Evolutionary conservation across 2,888 invertebrate species (phyloP).

Genomic region (Exephanes ischioxanthus): DNA sequence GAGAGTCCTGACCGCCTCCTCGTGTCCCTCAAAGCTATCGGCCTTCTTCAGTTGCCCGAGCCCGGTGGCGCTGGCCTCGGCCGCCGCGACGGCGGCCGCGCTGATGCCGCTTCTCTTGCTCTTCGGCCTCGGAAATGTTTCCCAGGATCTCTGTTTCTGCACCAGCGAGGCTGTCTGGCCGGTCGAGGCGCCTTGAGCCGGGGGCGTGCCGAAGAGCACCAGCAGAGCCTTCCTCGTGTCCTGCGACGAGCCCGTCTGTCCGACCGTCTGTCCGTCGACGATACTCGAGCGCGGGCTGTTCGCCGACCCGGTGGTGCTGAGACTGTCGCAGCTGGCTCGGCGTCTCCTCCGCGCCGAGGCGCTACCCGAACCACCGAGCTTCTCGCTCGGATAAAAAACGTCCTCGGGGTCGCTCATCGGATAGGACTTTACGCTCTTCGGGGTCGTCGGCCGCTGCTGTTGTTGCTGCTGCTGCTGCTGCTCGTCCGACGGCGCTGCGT

Average conservation of each 20-base stretch:
- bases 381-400: conserved; percentile 84
- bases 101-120: conserved; percentile 77
- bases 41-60: conserved; percentile 87
- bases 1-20: conserved; percentile 89
- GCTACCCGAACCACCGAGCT: conserved; percentile 65
- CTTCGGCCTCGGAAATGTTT: conserved; percentile 87
- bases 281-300: conserved; percentile 87
- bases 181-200: conserved; percentile 75
- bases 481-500: conserved; percentile 83
- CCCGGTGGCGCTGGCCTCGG: conserved; percentile 69
- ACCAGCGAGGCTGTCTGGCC: conserved; percentile 81
- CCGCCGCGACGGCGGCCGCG: conserved; percentile 70
- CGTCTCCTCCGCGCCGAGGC: conserved; percentile 77
- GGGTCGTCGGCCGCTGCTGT: conserved; percentile 50
- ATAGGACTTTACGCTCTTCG: conserved; percentile 85
- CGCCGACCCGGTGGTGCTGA: conserved; percentile 86
- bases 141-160: conserved; percentile 88
- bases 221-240: conserved; percentile 86
- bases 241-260: conserved; percentile 73
- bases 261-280: conserved; percentile 80
- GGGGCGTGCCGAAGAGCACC: conserved; percentile 85
- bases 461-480: not conserved
- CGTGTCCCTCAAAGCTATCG: conserved; percentile 90
- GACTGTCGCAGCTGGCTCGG: conserved; percentile 86
- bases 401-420: conserved; percentile 87